A percentile compares a stretch with the other conserved stretches of the same genome.
phyloP scores from a whole-genome alignment of 2,797 vertebrate genomes.

The Toxotes lorentzi region DNA sequence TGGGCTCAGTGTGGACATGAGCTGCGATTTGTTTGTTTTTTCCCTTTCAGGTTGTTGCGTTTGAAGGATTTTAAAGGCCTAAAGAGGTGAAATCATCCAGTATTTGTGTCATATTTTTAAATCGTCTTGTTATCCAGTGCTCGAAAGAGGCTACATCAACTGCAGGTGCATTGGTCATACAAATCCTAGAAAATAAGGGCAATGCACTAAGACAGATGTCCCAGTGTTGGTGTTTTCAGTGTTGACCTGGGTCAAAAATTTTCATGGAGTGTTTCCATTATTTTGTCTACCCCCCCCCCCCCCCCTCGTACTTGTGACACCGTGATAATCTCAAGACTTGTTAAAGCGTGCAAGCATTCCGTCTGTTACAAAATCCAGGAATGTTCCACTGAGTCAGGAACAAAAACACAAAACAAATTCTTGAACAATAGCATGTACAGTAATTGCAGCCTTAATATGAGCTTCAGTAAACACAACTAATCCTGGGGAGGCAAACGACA shows the following conservation, averaged over 20 bases:
- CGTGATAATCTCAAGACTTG: slow-evolving; percentile 38
- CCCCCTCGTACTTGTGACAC: slow-evolving; percentile 19
- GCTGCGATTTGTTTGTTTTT: no score
- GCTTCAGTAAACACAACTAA: slow-evolving; percentile 50
- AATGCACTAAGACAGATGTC: background rate
- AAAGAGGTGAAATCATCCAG: background rate
- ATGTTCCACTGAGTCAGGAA: slow-evolving; percentile 64
- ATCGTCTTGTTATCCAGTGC: no score
- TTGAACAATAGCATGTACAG: slow-evolving; percentile 56
- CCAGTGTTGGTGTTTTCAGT: background rate
- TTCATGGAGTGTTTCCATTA: slow-evolving; percentile 11
- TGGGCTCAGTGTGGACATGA: background rate
- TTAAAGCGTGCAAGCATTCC: slow-evolving; percentile 46
- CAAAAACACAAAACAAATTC: slow-evolving; percentile 68
- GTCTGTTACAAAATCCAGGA: slow-evolving; percentile 53
- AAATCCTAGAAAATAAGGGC: background rate
- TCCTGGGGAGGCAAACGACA: slow-evolving; percentile 33
- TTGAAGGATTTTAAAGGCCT: background rate
- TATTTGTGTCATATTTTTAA: no score
- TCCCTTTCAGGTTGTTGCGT: no score
- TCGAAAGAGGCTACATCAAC: background rate
- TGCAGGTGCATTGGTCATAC: background rate
- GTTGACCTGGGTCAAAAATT: background rate
- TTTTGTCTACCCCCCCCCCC: background rate
- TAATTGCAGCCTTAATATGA: slow-evolving; percentile 54